Percentiles rank a stretch among this genome's conserved stretches.
Evolutionary conservation across 1,140 invertebrate species (phyloP).

Genomic region (Rhyzopertha dominica): DNA sequence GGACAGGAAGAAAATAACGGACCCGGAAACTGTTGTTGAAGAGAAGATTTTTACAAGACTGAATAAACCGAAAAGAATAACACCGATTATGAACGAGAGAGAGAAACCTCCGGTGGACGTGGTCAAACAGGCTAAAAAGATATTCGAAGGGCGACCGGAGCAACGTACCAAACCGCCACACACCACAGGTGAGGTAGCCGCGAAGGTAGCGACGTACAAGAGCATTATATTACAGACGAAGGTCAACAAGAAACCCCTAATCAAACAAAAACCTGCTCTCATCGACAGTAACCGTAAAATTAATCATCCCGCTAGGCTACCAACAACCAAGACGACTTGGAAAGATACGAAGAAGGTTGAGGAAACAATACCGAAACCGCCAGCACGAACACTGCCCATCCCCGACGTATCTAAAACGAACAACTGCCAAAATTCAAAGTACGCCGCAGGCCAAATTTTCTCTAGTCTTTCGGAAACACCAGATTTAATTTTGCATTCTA

Average conservation of each 20-base stretch:
- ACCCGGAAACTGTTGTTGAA: constrained; percentile 23
- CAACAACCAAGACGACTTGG: constrained; percentile 12
- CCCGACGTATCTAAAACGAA: constrained; percentile 37
- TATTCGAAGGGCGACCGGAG: constrained; percentile 71
- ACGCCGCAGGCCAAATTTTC: constrained; percentile 1
- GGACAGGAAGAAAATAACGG: constrained; percentile 30
- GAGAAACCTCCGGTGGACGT: constrained; percentile 80
- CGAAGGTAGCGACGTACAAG: constrained; percentile 61
- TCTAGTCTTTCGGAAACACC: constrained; percentile 36
- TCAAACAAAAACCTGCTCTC: constrained; percentile 43
- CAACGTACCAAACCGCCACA: constrained; percentile 47
- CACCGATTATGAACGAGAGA: constrained; percentile 67
- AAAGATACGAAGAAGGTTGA: constrained; percentile 25
- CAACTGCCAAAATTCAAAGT: constrained; percentile 6
- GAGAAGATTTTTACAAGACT: constrained; percentile 39
- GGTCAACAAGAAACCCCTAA: constrained; percentile 45
- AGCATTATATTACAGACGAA: constrained; percentile 55
- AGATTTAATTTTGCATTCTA: constrained; percentile 42
- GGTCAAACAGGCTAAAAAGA: constrained; percentile 74
- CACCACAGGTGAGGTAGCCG: constrained; percentile 59
- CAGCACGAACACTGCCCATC: constrained; percentile 29
- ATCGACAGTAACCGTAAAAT: constrained; percentile 24
- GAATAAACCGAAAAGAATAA: constrained; percentile 59
- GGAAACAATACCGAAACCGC: constrained; percentile 28
- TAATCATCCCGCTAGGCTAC: constrained; percentile 15